Evolutionary conservation across 2,113 vertebrate genomes (phyloP), one percentile per base, ranked within the genome.

Genomic region (Chaenocephalus aceratus): DNA sequence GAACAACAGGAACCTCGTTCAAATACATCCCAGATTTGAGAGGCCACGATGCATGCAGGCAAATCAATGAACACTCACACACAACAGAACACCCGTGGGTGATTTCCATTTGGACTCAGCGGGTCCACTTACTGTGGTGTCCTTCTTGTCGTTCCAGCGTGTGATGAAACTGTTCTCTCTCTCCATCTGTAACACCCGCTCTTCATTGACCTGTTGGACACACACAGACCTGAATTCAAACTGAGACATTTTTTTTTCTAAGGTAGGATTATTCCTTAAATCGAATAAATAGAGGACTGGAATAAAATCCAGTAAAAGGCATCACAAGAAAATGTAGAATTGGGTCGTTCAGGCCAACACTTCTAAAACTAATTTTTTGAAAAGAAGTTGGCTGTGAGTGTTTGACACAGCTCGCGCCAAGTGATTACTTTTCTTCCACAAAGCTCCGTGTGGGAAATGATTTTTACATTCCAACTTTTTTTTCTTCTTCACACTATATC

Each of bases 161-260:
- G 95, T 96, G 93, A 99, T 99, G 93, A 97, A 99, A 83, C 96
- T 95, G 90, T 98, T 99, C 88, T 99, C 98, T 91, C 91, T 96
- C 92, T 98, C 97, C 97, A 99, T 99, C 96, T 99, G 97, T 92
- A 96, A 97, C 88, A 97, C 95, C 90, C 97, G 97, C 41, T 97
- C 96, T 93, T 97, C 95, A 85, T 96, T 97, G 93, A 99, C 95
- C 98, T 99, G 94, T 92, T 80, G 84, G 82, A 79, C 57, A 58
- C 62, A 68, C 13, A 59, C 15, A 54, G 30, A 77, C n/a, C 10
- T 59, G n/a, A 18, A 23, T 14, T 74, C 21, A 75, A 54, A 83
- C 23, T 21, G 16, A 53, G 41, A 13, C 7, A 1, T 21, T 21
- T 26, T 26, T 26, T 3, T 26, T 26, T 41, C 1, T 26, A 7